Evolutionary conservation across 2,113 vertebrate genomes (phyloP).

Genomic region (Ailurus styani): DNA sequence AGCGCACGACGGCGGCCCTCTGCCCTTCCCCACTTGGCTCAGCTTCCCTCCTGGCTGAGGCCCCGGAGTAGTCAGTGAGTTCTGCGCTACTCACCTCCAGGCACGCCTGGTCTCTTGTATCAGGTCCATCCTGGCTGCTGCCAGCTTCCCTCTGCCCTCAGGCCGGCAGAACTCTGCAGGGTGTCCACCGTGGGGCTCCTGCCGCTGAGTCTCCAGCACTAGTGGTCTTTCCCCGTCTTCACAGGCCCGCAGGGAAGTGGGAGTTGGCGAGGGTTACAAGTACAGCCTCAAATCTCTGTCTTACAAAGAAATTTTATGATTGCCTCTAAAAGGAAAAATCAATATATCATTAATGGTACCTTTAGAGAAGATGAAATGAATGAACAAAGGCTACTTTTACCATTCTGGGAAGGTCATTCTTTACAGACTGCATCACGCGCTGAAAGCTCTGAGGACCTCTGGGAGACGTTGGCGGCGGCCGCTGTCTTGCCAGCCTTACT

Average conservation of each 20-base stretch:
- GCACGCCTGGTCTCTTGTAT: neutral
- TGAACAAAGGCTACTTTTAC: neutral
- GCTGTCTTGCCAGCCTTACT: neutral
- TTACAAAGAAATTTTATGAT: conserved; percentile 5
- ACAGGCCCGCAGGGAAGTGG: neutral
- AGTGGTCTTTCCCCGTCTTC: neutral
- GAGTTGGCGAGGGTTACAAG: neutral
- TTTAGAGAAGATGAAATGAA: conserved; percentile 34
- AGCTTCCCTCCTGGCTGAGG: neutral
- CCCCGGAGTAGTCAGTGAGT: neutral
- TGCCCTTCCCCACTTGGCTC: rapidly evolving
- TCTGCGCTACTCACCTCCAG: neutral
- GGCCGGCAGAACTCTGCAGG: neutral
- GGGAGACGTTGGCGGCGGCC: neutral
- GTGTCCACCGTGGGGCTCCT: neutral
- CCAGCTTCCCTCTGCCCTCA: neutral
- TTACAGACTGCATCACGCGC: neutral
- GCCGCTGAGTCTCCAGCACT: too few relatives aligned
- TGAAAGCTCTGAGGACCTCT: neutral
- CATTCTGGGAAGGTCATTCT: neutral
- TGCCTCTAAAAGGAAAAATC: conserved; percentile 51
- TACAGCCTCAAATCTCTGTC: neutral
- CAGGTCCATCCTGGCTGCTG: neutral
- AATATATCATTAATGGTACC: conserved; percentile 23
- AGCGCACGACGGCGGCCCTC: neutral